Evolutionary conservation across 2,113 vertebrate genomes (phyloP).

Genomic region (Ondatra zibethicus): DNA sequence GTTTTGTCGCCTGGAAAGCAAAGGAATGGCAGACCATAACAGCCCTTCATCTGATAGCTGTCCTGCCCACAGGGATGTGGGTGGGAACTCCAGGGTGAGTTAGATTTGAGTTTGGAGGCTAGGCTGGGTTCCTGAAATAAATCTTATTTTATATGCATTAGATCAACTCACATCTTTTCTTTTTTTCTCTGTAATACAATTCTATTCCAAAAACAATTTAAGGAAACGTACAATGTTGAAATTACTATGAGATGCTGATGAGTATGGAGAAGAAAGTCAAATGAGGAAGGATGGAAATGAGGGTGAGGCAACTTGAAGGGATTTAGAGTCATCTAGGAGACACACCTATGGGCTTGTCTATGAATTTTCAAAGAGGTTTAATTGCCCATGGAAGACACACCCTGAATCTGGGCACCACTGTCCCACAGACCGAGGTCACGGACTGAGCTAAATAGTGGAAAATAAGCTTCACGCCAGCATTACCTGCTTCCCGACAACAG

Average conservation of each 20-base stretch:
- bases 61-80: background rate
- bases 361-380: background rate
- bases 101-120: background rate
- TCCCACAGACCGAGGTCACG: background rate
- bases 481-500: background rate
- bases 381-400: too few relatives aligned
- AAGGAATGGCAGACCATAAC: background rate
- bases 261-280: background rate
- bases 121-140: slow-evolving; percentile 20
- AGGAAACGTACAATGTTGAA: slow-evolving; percentile 7
- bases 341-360: background rate
- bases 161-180: background rate
- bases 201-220: slow-evolving; percentile 30
- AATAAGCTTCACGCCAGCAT: background rate
- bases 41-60: background rate
- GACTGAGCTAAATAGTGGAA: background rate
- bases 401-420: background rate
- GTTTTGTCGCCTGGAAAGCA: background rate
- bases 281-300: background rate
- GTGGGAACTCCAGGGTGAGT: background rate
- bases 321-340: background rate
- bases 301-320: background rate
- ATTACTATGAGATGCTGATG: background rate
- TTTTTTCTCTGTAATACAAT: background rate
- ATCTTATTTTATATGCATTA: background rate